phyloP scores from a whole-genome alignment of 1,140 invertebrate genomes.

The Nephila pilipes region DNA sequence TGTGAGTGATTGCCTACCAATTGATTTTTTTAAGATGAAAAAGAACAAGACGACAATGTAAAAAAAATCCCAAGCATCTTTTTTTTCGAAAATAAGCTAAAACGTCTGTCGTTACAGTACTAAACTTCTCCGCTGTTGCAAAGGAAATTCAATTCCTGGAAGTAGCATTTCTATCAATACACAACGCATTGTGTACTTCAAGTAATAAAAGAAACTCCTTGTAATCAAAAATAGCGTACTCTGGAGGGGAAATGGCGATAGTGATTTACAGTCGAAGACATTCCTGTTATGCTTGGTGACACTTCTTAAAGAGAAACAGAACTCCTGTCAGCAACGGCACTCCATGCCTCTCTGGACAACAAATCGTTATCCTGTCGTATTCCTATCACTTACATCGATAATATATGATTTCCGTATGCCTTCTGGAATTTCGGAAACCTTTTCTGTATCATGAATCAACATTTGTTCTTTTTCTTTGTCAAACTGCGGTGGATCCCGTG shows the following conservation, averaged over 20 bases:
- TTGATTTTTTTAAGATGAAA: too few relatives aligned
- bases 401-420: constrained; percentile 76
- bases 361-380: constrained; percentile 69
- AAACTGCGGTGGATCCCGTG: constrained; percentile 68
- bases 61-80: too few relatives aligned
- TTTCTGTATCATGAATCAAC: constrained; percentile 73
- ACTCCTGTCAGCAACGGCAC: constrained; percentile 66
- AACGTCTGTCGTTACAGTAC: neutral
- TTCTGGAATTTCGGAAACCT: constrained; percentile 67
- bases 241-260: constrained; percentile 45
- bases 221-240: constrained; percentile 73
- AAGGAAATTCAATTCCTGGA: constrained; percentile 28
- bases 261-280: constrained; percentile 57
- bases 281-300: constrained; percentile 60
- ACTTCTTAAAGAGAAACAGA: constrained; percentile 74
- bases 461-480: constrained; percentile 72
- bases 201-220: constrained; percentile 64
- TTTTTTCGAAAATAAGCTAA: neutral
- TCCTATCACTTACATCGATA: constrained; percentile 76
- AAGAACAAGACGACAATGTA: too few relatives aligned
- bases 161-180: constrained; percentile 26
- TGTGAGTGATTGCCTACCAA: too few relatives aligned
- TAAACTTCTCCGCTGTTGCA: neutral
- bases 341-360: constrained; percentile 60
- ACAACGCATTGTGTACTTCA: neutral